A percentile compares a stretch with the other conserved stretches of the same genome.
These are phyloP conservation scores for Synanthedon formicaeformis DNA, from an alignment of 2,888 invertebrate species.

Conservation along the genomic window DNA sequence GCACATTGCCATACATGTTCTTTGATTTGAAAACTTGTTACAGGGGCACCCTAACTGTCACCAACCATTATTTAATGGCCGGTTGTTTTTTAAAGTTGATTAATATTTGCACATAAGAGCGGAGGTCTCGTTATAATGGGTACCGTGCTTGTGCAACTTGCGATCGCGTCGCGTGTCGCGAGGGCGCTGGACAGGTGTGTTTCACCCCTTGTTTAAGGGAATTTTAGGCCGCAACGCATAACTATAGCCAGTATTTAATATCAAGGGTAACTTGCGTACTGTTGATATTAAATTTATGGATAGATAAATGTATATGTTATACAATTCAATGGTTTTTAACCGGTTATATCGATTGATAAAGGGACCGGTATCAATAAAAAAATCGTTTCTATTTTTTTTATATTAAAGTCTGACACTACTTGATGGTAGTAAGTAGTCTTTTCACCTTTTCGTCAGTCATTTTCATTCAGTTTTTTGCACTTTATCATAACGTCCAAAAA, in stretches of 20 bases:
- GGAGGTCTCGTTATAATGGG: slow-evolving; percentile 35
- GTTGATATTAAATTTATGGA: too few relatives aligned
- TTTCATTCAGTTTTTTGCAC: too few relatives aligned
- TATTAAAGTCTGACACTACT: too few relatives aligned
- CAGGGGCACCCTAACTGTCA: slow-evolving; percentile 32
- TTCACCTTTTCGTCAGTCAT: too few relatives aligned
- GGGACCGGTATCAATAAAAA: too few relatives aligned
- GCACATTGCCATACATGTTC: slow-evolving; percentile 48
- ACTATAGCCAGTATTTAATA: slow-evolving; percentile 37
- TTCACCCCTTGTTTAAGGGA: slow-evolving; percentile 61
- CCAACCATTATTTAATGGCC: slow-evolving; percentile 25
- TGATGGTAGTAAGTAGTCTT: too few relatives aligned
- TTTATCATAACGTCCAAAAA: too few relatives aligned
- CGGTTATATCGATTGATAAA: neutral
- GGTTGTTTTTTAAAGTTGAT: slow-evolving; percentile 1
- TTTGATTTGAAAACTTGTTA: slow-evolving; percentile 42
- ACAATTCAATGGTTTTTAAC: neutral
- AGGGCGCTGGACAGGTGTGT: slow-evolving; percentile 65
- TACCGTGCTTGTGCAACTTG: slow-evolving; percentile 33
- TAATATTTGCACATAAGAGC: neutral
- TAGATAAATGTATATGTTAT: neutral
- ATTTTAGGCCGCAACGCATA: slow-evolving; percentile 51
- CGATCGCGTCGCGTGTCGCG: slow-evolving; percentile 55
- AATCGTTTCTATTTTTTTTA: too few relatives aligned
- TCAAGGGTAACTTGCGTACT: slow-evolving; percentile 25